A percentile compares a stretch with the other conserved stretches of the same genome.
These are phyloP conservation scores for Stramonita haemastoma DNA, from an alignment of 2,888 invertebrate genomes.

Conservation along the genomic window DNA sequence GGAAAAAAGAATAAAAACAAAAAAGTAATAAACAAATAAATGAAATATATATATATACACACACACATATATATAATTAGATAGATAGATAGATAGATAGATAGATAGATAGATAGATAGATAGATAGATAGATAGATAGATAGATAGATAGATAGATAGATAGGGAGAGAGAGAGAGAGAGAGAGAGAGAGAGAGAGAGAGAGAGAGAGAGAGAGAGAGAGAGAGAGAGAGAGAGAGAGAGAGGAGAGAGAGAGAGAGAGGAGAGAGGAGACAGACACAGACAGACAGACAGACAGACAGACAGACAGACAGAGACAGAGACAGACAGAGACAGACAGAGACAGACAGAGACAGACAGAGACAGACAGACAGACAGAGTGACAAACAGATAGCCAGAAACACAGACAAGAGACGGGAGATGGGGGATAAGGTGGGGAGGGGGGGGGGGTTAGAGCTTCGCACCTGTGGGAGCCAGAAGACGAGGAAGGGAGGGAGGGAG, in stretches of 20 bases:
- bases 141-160: too few species aligned
- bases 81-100: too few species aligned
- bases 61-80: too few species aligned
- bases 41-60: too few species aligned
- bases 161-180: background rate
- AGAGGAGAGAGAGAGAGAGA: background rate
- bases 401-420: background rate
- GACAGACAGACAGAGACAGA: background rate
- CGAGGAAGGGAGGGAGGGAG: background rate
- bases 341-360: background rate
- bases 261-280: background rate
- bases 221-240: background rate
- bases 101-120: too few species aligned
- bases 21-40: too few species aligned
- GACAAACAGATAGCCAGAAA: background rate
- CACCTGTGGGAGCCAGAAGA: background rate
- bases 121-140: too few species aligned
- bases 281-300: background rate
- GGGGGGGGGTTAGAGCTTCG: background rate
- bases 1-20: too few species aligned
- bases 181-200: background rate
- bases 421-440: background rate
- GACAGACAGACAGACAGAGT: background rate
- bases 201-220: background rate
- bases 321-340: too few species aligned